Evolutionary conservation across 2,797 vertebrate species (phyloP).

Genomic region (Pseudocheirus occidentalis): DNA sequence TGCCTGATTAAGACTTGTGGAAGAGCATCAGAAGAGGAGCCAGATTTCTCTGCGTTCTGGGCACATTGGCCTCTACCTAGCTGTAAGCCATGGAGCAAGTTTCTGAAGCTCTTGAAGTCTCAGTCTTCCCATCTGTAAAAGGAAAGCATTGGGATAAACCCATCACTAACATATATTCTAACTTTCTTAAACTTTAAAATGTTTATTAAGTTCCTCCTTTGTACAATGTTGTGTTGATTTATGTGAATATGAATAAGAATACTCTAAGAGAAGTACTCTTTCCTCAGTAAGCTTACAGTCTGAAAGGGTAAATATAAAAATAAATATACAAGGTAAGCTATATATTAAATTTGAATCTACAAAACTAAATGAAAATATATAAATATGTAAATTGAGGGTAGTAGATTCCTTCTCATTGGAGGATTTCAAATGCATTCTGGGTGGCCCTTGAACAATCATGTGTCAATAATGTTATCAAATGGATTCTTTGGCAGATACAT

Average conservation of each 20-base stretch:
- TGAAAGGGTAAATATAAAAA: not conserved
- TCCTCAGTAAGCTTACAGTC: not conserved
- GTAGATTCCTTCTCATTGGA: not conserved
- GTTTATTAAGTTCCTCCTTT: not conserved
- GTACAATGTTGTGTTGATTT: not conserved
- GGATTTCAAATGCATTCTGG: not conserved
- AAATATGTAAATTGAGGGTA: not conserved
- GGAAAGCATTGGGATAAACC: not conserved
- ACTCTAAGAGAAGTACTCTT: not conserved
- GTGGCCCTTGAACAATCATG: not conserved
- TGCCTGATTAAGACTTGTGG: conserved; percentile 26
- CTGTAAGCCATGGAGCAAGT: not conserved
- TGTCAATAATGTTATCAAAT: not conserved
- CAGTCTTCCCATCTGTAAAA: not conserved
- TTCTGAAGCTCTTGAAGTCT: not conserved
- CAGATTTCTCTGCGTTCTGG: not conserved
- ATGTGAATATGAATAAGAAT: not conserved
- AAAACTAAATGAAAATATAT: no score
- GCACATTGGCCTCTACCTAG: not conserved
- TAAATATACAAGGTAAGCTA: not conserved
- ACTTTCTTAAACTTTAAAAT: not conserved
- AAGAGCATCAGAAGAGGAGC: not conserved
- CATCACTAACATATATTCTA: not conserved
- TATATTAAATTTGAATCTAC: not conserved
- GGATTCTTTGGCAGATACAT: not conserved